Conservation (phyloP, 2,113 vertebrate genomes). For the Dasyprocta punctata region DNA sequence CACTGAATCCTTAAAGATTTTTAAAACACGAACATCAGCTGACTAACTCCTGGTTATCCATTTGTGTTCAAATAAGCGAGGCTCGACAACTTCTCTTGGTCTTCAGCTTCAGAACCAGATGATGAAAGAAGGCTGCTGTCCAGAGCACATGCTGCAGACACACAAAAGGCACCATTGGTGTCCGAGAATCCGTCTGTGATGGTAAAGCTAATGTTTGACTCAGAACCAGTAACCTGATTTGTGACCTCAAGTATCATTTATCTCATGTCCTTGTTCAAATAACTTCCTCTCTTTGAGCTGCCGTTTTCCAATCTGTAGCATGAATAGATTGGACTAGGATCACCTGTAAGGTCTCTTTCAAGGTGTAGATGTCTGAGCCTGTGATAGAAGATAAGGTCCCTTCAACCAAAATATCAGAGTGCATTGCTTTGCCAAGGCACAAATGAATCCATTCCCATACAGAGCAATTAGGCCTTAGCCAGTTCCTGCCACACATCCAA, state of each 20-base stretch:
- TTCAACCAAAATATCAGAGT: conserved; percentile 46
- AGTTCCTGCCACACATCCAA: conserved; percentile 69
- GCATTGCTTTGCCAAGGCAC: conserved; percentile 53
- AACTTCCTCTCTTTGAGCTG: background rate
- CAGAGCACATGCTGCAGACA: background rate
- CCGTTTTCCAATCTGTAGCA: background rate
- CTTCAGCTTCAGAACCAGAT: conserved; percentile 37
- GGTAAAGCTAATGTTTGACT: background rate
- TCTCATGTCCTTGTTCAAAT: background rate
- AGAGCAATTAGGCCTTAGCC: conserved; percentile 77
- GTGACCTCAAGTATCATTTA: background rate
- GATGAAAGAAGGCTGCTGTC: background rate
- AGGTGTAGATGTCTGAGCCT: background rate
- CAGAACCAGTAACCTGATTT: background rate
- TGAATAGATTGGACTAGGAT: background rate
- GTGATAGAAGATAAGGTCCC: background rate
- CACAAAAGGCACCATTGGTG: background rate
- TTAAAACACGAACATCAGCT: conserved; percentile 26
- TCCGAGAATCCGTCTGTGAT: background rate
- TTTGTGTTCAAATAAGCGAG: conserved; percentile 51
- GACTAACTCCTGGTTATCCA: conserved; percentile 17
- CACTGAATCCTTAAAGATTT: background rate
- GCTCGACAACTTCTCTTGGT: background rate
- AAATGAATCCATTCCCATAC: conserved; percentile 69
- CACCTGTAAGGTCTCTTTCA: background rate